Evolutionary conservation across 2,113 vertebrate genomes (phyloP).

Genomic region (Chrysochloris asiatica): DNA sequence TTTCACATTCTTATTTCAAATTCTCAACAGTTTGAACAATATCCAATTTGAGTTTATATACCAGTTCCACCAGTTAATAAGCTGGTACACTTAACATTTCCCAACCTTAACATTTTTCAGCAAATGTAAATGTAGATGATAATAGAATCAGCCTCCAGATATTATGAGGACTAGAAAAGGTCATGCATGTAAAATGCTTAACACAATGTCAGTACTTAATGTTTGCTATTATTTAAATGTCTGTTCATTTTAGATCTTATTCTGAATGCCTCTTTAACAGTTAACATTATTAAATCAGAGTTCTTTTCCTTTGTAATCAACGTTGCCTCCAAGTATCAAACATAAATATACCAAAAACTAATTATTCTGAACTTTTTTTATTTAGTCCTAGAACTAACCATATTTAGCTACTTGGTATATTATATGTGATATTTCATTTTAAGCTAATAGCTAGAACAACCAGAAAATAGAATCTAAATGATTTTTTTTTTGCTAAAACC

Average conservation of each 20-base stretch:
- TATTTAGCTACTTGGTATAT: slow-evolving; percentile 7
- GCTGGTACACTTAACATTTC: background rate
- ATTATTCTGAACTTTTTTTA: slow-evolving; percentile 7
- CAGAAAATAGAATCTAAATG: slow-evolving; percentile 19
- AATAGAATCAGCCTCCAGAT: background rate
- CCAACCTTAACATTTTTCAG: slow-evolving; percentile 32
- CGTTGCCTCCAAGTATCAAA: slow-evolving; percentile 17
- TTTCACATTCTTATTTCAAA: slow-evolving; percentile 43
- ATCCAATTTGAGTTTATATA: background rate
- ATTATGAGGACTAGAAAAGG: slow-evolving; percentile 9
- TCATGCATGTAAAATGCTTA: background rate
- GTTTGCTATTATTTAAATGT: slow-evolving; percentile 29
- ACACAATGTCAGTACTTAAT: background rate
- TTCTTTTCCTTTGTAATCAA: slow-evolving; percentile 7
- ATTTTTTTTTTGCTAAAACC: slow-evolving; percentile 3
- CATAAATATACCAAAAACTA: background rate
- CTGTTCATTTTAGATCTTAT: slow-evolving; percentile 24
- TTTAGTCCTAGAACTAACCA: slow-evolving; percentile 38
- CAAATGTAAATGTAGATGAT: slow-evolving; percentile 26
- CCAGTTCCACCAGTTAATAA: background rate
- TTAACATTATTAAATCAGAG: background rate
- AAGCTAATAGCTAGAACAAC: slow-evolving; percentile 17
- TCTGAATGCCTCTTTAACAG: slow-evolving; percentile 14
- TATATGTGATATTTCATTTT: slow-evolving; percentile 30
- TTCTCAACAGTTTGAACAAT: background rate